Percentiles rank a stretch among this genome's conserved stretches.
phyloP scores from a whole-genome alignment of 2,888 invertebrate species.

The Aproaerema taeniolella region DNA sequence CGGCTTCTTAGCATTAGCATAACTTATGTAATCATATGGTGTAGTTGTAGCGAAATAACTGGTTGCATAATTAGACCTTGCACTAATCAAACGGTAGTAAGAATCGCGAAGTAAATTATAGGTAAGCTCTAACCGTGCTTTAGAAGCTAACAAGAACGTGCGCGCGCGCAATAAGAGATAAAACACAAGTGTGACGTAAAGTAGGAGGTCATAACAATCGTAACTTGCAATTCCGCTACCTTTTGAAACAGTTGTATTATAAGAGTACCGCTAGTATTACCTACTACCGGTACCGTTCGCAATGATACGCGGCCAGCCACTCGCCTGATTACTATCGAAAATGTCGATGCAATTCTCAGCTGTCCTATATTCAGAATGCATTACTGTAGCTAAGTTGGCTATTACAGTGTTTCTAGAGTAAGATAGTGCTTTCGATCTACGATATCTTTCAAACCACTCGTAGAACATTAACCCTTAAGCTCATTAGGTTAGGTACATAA shows the following conservation, averaged over 20 bases:
- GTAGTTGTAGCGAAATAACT: neutral
- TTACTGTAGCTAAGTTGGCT: too few relatives aligned
- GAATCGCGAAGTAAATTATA: too few relatives aligned
- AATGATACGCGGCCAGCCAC: constrained; percentile 37
- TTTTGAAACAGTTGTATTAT: constrained; percentile 49
- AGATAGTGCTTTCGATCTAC: too few relatives aligned
- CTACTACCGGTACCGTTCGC: constrained; percentile 56
- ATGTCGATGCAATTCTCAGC: constrained; percentile 44
- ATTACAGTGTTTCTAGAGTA: too few relatives aligned
- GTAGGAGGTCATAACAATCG: constrained; percentile 26
- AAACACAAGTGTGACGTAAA: constrained; percentile 26
- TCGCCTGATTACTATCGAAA: constrained; percentile 49
- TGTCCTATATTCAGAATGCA: too few relatives aligned
- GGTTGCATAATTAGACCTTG: constrained; percentile 8
- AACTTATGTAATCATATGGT: constrained; percentile 3
- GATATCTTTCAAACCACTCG: too few relatives aligned
- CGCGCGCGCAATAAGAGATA: too few relatives aligned
- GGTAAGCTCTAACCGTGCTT: too few relatives aligned
- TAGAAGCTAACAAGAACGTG: too few relatives aligned
- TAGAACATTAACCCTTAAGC: too few relatives aligned
- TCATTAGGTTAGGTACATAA: too few relatives aligned
- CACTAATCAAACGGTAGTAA: constrained; percentile 4
- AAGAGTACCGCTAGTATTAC: constrained; percentile 58
- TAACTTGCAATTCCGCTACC: constrained; percentile 26
- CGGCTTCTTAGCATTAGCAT: too few relatives aligned